Conservation (phyloP, 2,797 vertebrate species). For the Tangara arthus region DNA sequence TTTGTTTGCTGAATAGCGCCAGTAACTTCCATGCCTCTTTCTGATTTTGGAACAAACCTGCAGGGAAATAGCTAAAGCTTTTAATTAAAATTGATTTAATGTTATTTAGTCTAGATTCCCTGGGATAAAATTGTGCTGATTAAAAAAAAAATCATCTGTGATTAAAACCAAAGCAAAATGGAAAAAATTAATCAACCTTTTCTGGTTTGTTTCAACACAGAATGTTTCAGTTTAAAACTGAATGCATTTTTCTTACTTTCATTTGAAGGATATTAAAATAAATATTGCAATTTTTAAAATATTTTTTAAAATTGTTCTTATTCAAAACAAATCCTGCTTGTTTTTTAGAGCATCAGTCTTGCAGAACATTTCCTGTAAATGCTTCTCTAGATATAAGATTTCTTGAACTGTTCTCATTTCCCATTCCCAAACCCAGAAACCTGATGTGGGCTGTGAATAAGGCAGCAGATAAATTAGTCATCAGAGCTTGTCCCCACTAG, state of each 20-base stretch:
- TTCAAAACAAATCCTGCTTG: background rate
- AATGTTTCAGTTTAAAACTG: background rate
- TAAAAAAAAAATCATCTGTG: background rate
- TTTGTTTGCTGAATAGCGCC: background rate
- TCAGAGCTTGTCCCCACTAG: background rate
- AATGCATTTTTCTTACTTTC: background rate
- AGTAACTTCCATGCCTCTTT: background rate
- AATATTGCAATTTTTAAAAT: background rate
- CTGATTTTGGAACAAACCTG: background rate
- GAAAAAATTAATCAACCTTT: background rate
- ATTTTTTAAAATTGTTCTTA: background rate
- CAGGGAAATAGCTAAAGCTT: background rate
- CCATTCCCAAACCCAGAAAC: background rate
- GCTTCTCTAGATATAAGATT: background rate
- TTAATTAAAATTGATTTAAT: background rate
- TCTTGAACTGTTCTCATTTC: background rate
- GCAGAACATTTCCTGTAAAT: background rate
- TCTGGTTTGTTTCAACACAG: background rate
- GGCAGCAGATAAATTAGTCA: background rate
- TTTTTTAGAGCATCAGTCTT: background rate
- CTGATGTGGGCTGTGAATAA: background rate
- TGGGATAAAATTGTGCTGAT: background rate
- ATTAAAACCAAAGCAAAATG: background rate
- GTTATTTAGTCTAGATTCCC: background rate
- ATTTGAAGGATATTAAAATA: background rate